Percentiles rank a stretch among this genome's conserved stretches.
phyloP scores from a whole-genome alignment of 2,113 vertebrate species.

The Bungarus multicinctus region DNA sequence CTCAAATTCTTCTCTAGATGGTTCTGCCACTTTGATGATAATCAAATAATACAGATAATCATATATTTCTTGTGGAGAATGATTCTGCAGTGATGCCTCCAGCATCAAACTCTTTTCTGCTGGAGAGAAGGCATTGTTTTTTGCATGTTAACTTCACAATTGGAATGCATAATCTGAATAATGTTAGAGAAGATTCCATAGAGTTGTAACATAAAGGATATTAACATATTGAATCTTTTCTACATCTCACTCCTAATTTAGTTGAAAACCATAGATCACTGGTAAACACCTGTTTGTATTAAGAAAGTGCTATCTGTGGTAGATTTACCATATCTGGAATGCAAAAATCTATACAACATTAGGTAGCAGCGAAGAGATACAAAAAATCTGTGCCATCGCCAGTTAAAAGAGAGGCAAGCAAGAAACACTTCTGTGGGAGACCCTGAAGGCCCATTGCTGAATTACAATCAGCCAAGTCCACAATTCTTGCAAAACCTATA shows the following conservation, averaged over 20 bases:
- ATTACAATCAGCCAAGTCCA: background rate
- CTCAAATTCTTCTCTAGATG: constrained; percentile 63
- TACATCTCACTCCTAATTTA: background rate
- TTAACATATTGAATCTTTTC: background rate
- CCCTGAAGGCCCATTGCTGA: background rate
- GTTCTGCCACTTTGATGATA: constrained; percentile 79
- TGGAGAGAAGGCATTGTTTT: background rate
- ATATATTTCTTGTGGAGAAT: background rate
- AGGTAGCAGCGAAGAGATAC: background rate
- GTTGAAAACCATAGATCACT: background rate
- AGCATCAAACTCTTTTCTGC: background rate
- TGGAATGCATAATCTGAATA: background rate
- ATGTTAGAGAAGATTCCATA: background rate
- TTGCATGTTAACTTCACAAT: background rate
- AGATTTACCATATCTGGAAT: background rate
- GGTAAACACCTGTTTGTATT: background rate
- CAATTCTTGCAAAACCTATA: background rate
- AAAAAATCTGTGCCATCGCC: background rate
- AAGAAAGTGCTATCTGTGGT: background rate
- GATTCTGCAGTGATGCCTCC: background rate
- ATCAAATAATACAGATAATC: background rate
- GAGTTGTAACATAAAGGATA: background rate
- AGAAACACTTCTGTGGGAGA: background rate
- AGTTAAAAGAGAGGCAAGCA: background rate
- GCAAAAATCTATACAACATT: background rate